Percentiles rank a stretch among this genome's conserved stretches.
Evolutionary conservation across 2,113 vertebrate species (phyloP).

Genomic region (Lethenteron camtschaticum): DNA sequence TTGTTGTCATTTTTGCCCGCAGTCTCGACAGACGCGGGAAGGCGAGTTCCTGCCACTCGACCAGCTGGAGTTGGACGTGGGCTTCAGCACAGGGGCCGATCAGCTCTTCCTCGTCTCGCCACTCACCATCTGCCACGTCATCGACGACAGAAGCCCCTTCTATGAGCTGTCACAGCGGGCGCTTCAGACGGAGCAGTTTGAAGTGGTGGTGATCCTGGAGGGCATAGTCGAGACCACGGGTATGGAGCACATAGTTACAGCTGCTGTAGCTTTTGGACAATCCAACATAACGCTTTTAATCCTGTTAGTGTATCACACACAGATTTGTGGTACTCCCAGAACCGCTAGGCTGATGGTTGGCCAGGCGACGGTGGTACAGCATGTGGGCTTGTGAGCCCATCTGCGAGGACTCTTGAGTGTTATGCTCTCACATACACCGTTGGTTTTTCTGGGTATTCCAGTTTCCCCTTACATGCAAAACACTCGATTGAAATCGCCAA

Average conservation of each 20-base stretch:
- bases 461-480: too few species aligned
- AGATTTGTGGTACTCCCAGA: too few species aligned
- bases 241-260: constrained; percentile 14
- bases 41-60: constrained; percentile 62
- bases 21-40: constrained; percentile 65
- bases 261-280: too few species aligned
- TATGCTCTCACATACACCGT: too few species aligned
- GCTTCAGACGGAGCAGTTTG: constrained; percentile 49
- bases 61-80: constrained; percentile 61
- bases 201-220: constrained; percentile 65
- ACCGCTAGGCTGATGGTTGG: too few species aligned
- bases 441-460: too few species aligned
- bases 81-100: constrained; percentile 59
- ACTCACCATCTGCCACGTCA: constrained; percentile 64
- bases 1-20: constrained; percentile 12
- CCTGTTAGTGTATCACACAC: too few species aligned
- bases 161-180: constrained; percentile 58
- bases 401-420: too few species aligned
- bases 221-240: constrained; percentile 68
- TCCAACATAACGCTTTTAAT: too few species aligned
- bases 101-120: constrained; percentile 66
- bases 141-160: constrained; percentile 51
- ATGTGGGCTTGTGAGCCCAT: too few species aligned
- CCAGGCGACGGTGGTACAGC: too few species aligned
- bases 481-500: too few species aligned